Evolutionary conservation across 2,797 vertebrate genomes (phyloP).

Genomic region (Mus spretus): DNA sequence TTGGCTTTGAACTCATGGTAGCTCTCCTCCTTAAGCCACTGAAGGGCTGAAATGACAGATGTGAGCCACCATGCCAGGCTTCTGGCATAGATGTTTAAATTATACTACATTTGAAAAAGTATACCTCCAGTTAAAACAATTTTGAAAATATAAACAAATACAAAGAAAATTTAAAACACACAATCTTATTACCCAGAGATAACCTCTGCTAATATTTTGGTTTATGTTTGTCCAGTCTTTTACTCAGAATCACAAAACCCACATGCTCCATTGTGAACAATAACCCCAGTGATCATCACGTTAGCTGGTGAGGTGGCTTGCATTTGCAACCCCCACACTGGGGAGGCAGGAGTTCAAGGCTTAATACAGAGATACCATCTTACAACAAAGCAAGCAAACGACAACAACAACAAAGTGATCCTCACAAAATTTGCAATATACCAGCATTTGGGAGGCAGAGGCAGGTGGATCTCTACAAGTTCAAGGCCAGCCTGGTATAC

Average conservation of each 20-base stretch:
- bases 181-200: neutral
- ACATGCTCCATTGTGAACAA: neutral
- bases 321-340: neutral
- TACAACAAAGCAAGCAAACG: neutral
- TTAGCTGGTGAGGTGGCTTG: neutral
- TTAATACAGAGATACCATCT: neutral
- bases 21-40: neutral
- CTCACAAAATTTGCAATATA: neutral
- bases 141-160: slow-evolving; percentile 65
- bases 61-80: neutral
- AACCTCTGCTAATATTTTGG: slow-evolving; percentile 29
- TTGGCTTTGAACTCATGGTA: neutral
- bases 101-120: slow-evolving; percentile 34
- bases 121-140: neutral
- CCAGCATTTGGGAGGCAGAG: neutral
- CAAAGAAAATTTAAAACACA: slow-evolving; percentile 51
- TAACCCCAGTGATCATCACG: neutral
- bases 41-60: neutral
- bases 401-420: neutral
- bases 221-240: slow-evolving; percentile 11
- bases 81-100: neutral
- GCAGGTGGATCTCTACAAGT: neutral
- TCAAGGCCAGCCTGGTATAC: neutral
- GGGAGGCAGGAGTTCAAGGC: neutral
- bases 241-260: neutral